Evolutionary conservation across 2,797 vertebrate species (phyloP), one percentile per base, ranked within the genome.

Genomic region (Thunnus albacares): DNA sequence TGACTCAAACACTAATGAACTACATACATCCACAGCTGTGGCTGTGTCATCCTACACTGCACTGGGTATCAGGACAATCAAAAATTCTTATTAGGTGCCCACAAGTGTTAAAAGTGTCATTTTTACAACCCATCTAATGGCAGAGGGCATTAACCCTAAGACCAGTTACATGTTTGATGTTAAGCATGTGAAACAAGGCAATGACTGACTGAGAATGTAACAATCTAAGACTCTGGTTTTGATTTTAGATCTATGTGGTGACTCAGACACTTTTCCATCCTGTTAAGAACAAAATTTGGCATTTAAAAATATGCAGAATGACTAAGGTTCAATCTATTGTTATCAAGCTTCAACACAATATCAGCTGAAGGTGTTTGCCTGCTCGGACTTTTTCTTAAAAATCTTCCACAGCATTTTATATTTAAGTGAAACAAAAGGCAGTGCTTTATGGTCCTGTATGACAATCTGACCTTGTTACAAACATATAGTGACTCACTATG

Each of bases 401-500:
- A 22, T 35, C n/a, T 53, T 57, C 14, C 8, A 20, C 5, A 0
- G 14, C 5, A 22, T 26, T 24, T 14, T 5, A 15, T 47, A 52
- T 51, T 35, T 15, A 20, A 33, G 22, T 41, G 41, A 33, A 20
- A 30, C 30, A 20, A n/a, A 5, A 52, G 22, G 18, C 35, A 26
- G 52, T 5, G 14, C 20, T 22, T 58, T 12, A 11, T 52, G 33
- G 11, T 43, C 53, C 12, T 43, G 20, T 17, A 26, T 6, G 3
- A 14, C 15, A 11, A 30, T 11, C 8, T 59, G 57, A 59, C 3
- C 28, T 58, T 33, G 15, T 5, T 49, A 17, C 33, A 59, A 38
- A 10, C 3, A 52, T 15, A 30, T 1, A 43, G 14, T 30, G 26
- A 75, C 98, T 96, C 96, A 99, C 98, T 95, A 99, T 99, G 90